Percentiles rank a stretch among this genome's conserved stretches.
phyloP scores from a whole-genome alignment of 2,888 invertebrate genomes.

The Andrena camellia region DNA sequence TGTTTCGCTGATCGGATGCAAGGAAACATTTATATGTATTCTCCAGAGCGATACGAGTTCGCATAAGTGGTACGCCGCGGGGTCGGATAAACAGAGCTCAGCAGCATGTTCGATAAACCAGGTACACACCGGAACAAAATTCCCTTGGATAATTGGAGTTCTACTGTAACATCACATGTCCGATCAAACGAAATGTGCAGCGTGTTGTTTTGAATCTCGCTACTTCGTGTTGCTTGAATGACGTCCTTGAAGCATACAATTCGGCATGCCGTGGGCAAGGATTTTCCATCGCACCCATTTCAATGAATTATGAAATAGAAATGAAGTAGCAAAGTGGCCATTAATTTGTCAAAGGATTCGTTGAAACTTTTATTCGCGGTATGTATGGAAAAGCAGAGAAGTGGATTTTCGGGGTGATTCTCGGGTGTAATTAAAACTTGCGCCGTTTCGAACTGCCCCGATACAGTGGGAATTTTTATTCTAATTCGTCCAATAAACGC shows the following conservation, averaged over 20 bases:
- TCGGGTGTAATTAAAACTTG: conserved; percentile 40
- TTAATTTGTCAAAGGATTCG: background rate
- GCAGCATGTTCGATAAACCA: no score
- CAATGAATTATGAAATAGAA: background rate
- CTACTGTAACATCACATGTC: background rate
- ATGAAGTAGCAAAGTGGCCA: background rate
- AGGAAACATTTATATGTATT: no score
- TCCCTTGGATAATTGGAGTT: no score
- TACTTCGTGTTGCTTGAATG: background rate
- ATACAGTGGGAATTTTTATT: conserved; percentile 1
- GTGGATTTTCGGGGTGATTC: conserved; percentile 16
- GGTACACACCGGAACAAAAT: no score
- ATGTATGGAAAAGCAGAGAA: background rate
- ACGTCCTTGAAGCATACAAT: background rate
- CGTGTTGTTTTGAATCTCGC: background rate
- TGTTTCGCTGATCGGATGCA: no score
- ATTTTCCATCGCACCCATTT: background rate
- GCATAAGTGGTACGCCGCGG: no score
- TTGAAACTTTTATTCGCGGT: background rate
- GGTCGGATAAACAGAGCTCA: no score
- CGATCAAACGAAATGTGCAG: background rate
- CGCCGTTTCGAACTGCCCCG: conserved; percentile 3
- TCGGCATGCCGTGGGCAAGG: background rate
- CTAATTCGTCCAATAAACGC: conserved; percentile 13
- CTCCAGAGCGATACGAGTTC: no score